phyloP scores from a whole-genome alignment of 2,888 invertebrate species.

The Oasisia sp. region DNA sequence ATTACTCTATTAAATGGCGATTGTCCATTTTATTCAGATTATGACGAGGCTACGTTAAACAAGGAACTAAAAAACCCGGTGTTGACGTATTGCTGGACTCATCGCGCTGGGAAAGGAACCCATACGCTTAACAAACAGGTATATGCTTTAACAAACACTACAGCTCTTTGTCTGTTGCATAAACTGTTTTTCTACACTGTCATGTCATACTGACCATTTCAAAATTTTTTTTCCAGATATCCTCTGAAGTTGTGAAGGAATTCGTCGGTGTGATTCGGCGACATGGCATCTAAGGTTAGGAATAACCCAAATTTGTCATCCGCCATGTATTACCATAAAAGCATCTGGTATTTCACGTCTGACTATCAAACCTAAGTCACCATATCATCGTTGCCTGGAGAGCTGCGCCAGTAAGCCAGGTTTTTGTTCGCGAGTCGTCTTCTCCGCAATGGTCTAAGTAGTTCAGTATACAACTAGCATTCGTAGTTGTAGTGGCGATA shows the following conservation, averaged over 20 bases:
- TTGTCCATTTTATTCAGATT: too few relatives aligned
- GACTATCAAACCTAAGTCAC: neutral
- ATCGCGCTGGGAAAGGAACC: too few relatives aligned
- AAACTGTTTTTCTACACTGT: too few relatives aligned
- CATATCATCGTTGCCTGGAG: neutral
- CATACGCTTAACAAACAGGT: too few relatives aligned
- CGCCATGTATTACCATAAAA: neutral
- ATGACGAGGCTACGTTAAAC: too few relatives aligned
- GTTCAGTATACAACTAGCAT: neutral
- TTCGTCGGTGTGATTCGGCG: neutral
- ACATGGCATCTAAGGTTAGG: slow-evolving; percentile 5
- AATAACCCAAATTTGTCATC: neutral
- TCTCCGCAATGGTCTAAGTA: neutral
- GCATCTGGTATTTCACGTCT: neutral
- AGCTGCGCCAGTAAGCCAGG: neutral
- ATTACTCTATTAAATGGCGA: too few relatives aligned
- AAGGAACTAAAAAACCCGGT: too few relatives aligned
- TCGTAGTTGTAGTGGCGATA: too few relatives aligned
- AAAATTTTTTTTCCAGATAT: neutral
- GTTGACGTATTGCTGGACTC: too few relatives aligned
- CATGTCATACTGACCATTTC: too few relatives aligned
- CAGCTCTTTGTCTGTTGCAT: too few relatives aligned
- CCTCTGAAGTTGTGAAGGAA: neutral
- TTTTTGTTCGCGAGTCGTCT: neutral
- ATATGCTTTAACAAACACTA: too few relatives aligned